Conservation (phyloP, 2,113 vertebrate genomes). For the Symphodus melops region DNA sequence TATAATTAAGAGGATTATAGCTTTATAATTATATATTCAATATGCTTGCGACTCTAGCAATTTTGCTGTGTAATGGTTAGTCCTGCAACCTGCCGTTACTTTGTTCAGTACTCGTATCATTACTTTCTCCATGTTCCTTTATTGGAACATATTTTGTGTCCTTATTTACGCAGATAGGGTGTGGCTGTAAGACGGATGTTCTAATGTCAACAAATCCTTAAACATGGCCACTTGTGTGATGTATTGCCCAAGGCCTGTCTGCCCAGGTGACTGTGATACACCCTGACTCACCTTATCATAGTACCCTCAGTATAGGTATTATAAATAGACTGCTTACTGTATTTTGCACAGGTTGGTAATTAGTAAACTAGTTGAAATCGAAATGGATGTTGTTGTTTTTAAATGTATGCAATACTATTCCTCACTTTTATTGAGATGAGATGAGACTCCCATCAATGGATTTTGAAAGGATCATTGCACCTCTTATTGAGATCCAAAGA, state of each 20-base stretch:
- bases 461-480: background rate
- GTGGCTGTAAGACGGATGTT: slow-evolving; percentile 44
- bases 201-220: slow-evolving; percentile 10
- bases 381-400: background rate
- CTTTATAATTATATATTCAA: too few species aligned
- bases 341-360: background rate
- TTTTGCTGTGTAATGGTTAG: background rate
- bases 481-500: slow-evolving; percentile 1
- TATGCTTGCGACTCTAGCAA: accelerated
- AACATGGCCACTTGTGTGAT: slow-evolving; percentile 18
- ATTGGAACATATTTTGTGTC: slow-evolving; percentile 22
- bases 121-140: slow-evolving; percentile 7
- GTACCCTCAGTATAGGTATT: too few species aligned
- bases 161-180: slow-evolving; percentile 18
- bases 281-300: too few species aligned
- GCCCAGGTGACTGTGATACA: slow-evolving; percentile 11
- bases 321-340: background rate
- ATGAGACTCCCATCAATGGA: background rate
- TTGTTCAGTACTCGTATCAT: background rate
- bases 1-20: background rate
- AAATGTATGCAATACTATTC: background rate
- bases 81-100: slow-evolving; percentile 2
- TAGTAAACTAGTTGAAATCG: background rate
- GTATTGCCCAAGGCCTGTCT: background rate
- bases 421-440: background rate